phyloP scores from a whole-genome alignment of 2,797 vertebrate species.

The Pempheris klunzingeri region DNA sequence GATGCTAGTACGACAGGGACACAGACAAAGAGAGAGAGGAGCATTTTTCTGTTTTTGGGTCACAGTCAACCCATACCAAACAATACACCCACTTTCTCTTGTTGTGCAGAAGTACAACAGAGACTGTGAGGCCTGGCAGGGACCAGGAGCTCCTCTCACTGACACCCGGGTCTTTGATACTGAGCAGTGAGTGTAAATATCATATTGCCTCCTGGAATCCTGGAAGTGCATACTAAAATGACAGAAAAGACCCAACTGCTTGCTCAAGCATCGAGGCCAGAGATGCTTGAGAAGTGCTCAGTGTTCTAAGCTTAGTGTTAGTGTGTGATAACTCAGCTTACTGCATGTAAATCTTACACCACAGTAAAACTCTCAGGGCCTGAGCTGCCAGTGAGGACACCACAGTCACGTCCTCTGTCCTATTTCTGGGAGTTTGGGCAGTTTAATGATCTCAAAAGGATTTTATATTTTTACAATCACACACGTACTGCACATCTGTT shows the following conservation, averaged over 20 bases:
- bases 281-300: neutral
- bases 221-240: neutral
- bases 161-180: neutral
- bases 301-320: too few relatives aligned
- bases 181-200: neutral
- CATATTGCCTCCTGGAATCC: neutral
- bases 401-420: neutral
- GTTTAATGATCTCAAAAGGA: too few relatives aligned
- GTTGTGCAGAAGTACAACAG: conserved; percentile 5
- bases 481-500: too few relatives aligned
- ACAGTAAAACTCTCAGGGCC: neutral
- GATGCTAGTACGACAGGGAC: neutral
- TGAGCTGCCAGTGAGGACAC: neutral
- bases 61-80: conserved; percentile 34
- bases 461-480: too few relatives aligned
- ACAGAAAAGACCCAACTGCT: neutral
- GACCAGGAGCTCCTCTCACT: neutral
- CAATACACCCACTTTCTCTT: too few relatives aligned
- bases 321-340: neutral
- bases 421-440: too few relatives aligned
- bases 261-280: too few relatives aligned
- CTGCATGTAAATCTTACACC: neutral
- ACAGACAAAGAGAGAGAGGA: conserved; percentile 10
- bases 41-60: conserved; percentile 31
- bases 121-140: conserved; percentile 6